Conservation (phyloP, 2,888 invertebrate species). For the Spisula subtruncata region DNA sequence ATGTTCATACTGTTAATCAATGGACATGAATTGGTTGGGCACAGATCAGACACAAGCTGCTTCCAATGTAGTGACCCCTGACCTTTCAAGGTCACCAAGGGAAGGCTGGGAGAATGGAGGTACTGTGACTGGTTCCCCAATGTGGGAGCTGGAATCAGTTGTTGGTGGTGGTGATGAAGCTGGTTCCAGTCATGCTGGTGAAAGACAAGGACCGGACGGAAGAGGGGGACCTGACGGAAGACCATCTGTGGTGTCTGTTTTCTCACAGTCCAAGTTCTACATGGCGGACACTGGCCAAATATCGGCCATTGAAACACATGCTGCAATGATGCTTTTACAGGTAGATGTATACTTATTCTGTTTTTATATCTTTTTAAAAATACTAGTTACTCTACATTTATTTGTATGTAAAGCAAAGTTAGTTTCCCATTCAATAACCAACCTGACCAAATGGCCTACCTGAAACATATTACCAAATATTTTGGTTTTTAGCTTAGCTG, state of each 20-base stretch:
- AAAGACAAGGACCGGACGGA: background rate
- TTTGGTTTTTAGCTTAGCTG: no score
- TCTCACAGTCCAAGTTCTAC: background rate
- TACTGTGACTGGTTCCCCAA: background rate
- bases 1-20: no score
- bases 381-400: no score
- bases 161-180: background rate
- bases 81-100: background rate
- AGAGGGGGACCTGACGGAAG: background rate
- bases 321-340: background rate
- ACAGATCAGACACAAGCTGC: background rate
- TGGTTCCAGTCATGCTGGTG: background rate
- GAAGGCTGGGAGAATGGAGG: background rate
- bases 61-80: background rate
- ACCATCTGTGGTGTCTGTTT: background rate
- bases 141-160: slow-evolving; percentile 9
- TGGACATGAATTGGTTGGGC: no score
- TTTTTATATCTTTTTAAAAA: no score
- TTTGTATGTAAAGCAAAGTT: no score
- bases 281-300: background rate
- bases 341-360: background rate
- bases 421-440: no score
- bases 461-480: no score
- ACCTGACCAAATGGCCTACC: no score
- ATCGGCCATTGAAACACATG: background rate